Percentiles rank a stretch among this genome's conserved stretches.
phyloP scores from a whole-genome alignment of 2,888 invertebrate species.

The Doris montereyensis region DNA sequence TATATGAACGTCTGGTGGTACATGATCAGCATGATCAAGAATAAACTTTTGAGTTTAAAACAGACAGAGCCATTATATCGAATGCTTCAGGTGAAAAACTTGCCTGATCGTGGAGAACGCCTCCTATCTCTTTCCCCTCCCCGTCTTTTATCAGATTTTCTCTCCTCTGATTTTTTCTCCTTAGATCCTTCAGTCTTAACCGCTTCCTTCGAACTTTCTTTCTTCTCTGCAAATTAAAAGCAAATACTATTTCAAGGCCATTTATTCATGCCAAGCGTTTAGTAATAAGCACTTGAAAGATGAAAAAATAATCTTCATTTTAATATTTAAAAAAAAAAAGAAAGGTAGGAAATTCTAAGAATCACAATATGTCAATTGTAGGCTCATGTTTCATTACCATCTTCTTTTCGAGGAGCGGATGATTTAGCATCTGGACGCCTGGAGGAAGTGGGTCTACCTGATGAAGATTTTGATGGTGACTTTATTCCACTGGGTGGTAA shows the following conservation, averaged over 20 bases:
- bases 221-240: neutral
- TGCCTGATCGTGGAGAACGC: neutral
- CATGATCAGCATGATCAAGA: too few species aligned
- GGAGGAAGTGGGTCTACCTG: neutral
- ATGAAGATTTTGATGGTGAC: constrained; percentile 28
- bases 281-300: neutral
- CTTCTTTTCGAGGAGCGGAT: constrained; percentile 23
- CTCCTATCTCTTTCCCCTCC: constrained; percentile 3
- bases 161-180: neutral
- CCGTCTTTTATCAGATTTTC: neutral
- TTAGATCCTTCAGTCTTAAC: neutral
- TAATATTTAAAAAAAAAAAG: too few species aligned
- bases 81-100: too few species aligned
- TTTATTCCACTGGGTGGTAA: constrained; percentile 34
- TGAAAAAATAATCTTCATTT: too few species aligned
- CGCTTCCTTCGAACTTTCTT: neutral
- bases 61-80: too few species aligned
- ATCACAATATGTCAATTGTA: too few species aligned
- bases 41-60: too few species aligned
- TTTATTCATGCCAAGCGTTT: neutral
- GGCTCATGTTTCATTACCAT: constrained; percentile 21
- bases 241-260: neutral
- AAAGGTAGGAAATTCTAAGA: too few species aligned
- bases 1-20: too few species aligned
- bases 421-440: constrained; percentile 20